A percentile compares a stretch with the other conserved stretches of the same genome.
phyloP scores from a whole-genome alignment of 2,797 vertebrate species.

The Mus caroli region DNA sequence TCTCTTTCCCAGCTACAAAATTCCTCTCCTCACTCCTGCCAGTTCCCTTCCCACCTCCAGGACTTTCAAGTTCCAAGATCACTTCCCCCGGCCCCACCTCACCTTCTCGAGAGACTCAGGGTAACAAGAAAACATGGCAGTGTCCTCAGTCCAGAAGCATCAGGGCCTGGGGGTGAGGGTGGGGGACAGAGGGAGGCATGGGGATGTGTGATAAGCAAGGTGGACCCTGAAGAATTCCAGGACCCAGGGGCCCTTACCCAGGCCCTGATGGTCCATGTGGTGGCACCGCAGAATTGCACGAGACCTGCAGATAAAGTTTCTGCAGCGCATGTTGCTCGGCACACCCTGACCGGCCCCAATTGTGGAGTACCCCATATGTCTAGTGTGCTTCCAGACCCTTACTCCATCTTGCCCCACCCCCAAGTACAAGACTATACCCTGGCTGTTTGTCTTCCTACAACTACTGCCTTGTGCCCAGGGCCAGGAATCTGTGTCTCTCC shows the following conservation, averaged over 20 bases:
- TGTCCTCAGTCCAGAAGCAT: conserved; percentile 29
- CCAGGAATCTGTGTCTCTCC: conserved; percentile 45
- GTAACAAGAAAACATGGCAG: conserved; percentile 47
- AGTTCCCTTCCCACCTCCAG: neutral
- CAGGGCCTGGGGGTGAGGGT: neutral
- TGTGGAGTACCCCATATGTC: conserved; percentile 76
- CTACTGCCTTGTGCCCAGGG: conserved; percentile 63
- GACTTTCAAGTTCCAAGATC: neutral
- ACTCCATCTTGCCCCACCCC: conserved; percentile 69
- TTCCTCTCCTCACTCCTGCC: neutral
- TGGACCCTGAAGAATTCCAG: conserved; percentile 69
- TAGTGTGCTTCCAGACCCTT: conserved; percentile 74
- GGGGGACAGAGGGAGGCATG: neutral
- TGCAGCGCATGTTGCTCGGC: conserved; percentile 73
- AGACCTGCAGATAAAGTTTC: conserved; percentile 74
- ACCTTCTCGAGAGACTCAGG: neutral
- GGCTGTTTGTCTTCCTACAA: conserved; percentile 72
- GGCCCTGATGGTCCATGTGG: conserved; percentile 68
- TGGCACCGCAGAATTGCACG: conserved; percentile 66
- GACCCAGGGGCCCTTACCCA: conserved; percentile 68
- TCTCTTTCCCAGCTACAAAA: conserved; percentile 24
- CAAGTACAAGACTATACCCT: conserved; percentile 26
- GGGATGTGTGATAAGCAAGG: conserved; percentile 62
- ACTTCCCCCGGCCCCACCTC: conserved; percentile 2
- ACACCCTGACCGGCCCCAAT: conserved; percentile 48